Conservation (phyloP, 2,797 vertebrate species). For the Xenentodon cancila region DNA sequence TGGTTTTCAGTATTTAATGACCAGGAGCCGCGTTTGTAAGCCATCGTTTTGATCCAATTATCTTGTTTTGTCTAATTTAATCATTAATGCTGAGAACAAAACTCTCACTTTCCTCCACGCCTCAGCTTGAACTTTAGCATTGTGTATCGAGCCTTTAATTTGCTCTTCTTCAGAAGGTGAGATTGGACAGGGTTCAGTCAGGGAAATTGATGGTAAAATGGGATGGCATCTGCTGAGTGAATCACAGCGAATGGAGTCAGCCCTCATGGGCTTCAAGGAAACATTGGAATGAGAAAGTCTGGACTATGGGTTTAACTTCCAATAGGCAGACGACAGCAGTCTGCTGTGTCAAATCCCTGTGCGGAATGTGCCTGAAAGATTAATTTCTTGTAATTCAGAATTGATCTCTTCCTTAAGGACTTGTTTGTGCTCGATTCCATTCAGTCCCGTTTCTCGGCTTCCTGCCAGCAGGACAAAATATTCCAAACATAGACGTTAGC, state of each 20-base stretch:
- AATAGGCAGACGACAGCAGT: conserved; percentile 64
- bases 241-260: conserved; percentile 64
- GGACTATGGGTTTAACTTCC: conserved; percentile 75
- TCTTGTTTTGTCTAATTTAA: conserved; percentile 48
- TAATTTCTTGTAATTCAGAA: conserved; percentile 69
- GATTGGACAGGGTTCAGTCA: conserved; percentile 60
- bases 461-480: conserved; percentile 34
- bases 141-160: conserved; percentile 63
- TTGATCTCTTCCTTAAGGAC: conserved; percentile 61
- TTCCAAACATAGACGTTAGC: conserved; percentile 34
- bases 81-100: conserved; percentile 43
- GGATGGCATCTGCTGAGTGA: conserved; percentile 78
- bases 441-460: conserved; percentile 15
- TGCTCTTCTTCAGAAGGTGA: conserved; percentile 68
- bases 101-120: conserved; percentile 30
- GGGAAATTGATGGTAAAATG: conserved; percentile 77
- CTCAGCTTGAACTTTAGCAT: conserved; percentile 53
- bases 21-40: conserved; percentile 26
- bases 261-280: conserved; percentile 67
- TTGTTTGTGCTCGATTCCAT: conserved; percentile 48
- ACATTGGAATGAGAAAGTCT: conserved; percentile 73
- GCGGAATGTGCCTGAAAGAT: conserved; percentile 56
- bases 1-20: conserved; percentile 31
- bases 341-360: conserved; percentile 50
- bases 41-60: conserved; percentile 49